Percentiles rank a stretch among this genome's conserved stretches.
Conservation (phyloP, 2,113 vertebrate genomes). For the Myanophis thanlyinensis region DNA sequence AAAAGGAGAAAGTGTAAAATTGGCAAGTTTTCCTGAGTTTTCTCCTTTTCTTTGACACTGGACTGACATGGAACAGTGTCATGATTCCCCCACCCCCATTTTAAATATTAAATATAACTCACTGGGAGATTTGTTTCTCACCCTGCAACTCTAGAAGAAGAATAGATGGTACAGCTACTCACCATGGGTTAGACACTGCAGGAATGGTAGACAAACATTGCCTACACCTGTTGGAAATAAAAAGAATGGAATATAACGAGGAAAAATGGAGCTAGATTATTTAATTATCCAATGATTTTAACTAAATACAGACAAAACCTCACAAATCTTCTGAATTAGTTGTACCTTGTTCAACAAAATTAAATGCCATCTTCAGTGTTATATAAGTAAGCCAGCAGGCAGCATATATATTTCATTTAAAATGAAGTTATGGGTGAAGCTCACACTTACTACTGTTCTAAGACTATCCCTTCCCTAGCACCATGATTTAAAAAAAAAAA, state of each 20-base stretch:
- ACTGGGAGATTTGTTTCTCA: not conserved
- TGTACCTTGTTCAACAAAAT: too few relatives aligned
- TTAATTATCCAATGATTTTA: not conserved
- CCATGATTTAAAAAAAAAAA: not conserved
- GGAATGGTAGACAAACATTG: not conserved
- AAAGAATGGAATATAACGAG: not conserved
- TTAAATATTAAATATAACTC: not conserved
- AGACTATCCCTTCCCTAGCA: not conserved
- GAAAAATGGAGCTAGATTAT: too few relatives aligned
- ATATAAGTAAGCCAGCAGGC: not conserved
- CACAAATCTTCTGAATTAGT: not conserved
- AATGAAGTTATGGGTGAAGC: not conserved
- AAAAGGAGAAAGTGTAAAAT: not conserved
- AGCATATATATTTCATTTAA: not conserved
- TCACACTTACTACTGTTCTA: not conserved
- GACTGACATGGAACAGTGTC: not conserved
- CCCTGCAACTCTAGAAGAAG: not conserved
- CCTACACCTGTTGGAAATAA: not conserved
- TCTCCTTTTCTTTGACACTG: not conserved
- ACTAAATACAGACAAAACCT: not conserved
- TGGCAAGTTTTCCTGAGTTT: not conserved
- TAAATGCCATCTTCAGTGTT: too few relatives aligned
- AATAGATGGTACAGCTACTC: not conserved
- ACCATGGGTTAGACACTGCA: not conserved
- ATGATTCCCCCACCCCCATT: not conserved